phyloP scores from a whole-genome alignment of 2,888 invertebrate species.

The Drosophila quinaria region DNA sequence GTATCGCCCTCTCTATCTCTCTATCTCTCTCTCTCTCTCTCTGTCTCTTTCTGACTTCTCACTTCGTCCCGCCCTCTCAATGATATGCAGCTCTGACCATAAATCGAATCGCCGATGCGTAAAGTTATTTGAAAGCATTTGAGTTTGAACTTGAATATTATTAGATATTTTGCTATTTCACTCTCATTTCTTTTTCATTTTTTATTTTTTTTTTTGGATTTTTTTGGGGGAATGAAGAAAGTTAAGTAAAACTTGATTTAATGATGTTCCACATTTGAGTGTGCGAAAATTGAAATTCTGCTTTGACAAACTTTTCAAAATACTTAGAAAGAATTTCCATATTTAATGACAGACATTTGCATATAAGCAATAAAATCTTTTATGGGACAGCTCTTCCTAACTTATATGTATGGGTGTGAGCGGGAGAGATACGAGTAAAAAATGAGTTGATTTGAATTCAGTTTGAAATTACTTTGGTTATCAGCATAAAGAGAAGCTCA shows the following conservation, averaged over 20 bases:
- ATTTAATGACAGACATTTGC: constrained; percentile 67
- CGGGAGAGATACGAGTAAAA: constrained; percentile 4
- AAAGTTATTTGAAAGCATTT: constrained; percentile 61
- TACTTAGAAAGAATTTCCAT: constrained; percentile 65
- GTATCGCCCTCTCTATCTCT: neutral
- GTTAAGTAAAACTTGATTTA: constrained; percentile 36
- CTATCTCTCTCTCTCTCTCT: neutral
- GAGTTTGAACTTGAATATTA: constrained; percentile 66
- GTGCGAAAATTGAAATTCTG: constrained; percentile 47
- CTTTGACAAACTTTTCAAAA: constrained; percentile 38
- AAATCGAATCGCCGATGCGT: constrained; percentile 72
- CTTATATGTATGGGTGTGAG: neutral
- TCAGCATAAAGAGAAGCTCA: constrained; percentile 2
- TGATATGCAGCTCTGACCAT: constrained; percentile 52
- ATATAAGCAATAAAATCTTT: constrained; percentile 43
- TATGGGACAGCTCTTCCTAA: constrained; percentile 5
- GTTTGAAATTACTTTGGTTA: constrained; percentile 25
- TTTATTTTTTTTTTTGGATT: neutral
- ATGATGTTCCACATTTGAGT: constrained; percentile 25
- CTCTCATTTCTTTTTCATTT: neutral
- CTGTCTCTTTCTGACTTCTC: neutral
- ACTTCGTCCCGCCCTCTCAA: neutral
- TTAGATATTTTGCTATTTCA: constrained; percentile 7
- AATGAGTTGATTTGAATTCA: constrained; percentile 14
- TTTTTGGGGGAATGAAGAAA: neutral